Conservation (phyloP, 2,113 vertebrate genomes). For the Clinocottus analis region DNA sequence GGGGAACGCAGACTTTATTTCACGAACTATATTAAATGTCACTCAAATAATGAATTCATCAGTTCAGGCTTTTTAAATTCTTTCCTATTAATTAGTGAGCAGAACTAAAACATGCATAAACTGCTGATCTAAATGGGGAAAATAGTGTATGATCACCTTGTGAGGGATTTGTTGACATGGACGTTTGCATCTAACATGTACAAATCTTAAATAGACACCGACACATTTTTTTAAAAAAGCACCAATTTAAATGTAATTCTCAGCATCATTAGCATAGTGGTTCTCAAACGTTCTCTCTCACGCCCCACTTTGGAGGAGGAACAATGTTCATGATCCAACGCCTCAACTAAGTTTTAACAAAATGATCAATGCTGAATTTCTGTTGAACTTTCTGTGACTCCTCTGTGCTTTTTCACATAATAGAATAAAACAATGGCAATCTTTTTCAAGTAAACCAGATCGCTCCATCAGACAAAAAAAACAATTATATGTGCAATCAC, state of each 20-base stretch:
- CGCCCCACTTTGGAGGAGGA: too few relatives aligned
- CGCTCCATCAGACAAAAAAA: too few relatives aligned
- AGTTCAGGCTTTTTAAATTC: constrained; percentile 9
- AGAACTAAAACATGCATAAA: constrained; percentile 13
- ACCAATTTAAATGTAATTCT: constrained; percentile 14
- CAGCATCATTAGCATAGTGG: neutral
- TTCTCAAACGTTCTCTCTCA: too few relatives aligned
- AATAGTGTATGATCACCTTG: constrained; percentile 42
- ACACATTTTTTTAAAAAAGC: neutral
- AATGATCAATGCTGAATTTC: too few relatives aligned
- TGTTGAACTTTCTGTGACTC: too few relatives aligned
- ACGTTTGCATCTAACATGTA: constrained; percentile 26
- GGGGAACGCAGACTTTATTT: neutral
- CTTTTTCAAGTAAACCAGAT: too few relatives aligned
- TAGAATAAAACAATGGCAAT: too few relatives aligned
- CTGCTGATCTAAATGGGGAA: constrained; percentile 25
- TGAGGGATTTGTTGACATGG: constrained; percentile 29
- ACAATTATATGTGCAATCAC: too few relatives aligned
- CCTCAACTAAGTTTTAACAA: too few relatives aligned
- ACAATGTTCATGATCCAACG: too few relatives aligned
- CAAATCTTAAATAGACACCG: neutral
- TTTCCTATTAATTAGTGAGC: constrained; percentile 32
- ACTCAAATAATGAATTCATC: neutral
- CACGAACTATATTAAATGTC: neutral
- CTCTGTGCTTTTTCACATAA: too few relatives aligned